Evolutionary conservation across 2,888 invertebrate genomes (phyloP), one percentile per base, ranked within the genome.

Genomic region (Hydrotaea diabolus): DNA sequence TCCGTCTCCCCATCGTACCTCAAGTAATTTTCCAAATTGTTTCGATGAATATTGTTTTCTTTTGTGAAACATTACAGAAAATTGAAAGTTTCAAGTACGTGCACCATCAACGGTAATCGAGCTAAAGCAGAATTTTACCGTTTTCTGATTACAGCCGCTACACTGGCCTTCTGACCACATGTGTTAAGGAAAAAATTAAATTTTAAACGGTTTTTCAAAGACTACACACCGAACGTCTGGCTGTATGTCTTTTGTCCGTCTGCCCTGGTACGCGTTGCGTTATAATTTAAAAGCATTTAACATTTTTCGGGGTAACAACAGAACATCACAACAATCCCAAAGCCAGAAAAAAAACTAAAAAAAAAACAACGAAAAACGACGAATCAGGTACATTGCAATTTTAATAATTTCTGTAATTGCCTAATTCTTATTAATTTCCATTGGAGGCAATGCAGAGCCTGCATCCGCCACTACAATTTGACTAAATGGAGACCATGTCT

Each of bases 351-450:
- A 90, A 88, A 91, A n/a, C n/a, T n/a, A n/a, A n/a, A n/a, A n/a
- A n/a, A n/a, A n/a, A n/a, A n/a, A n/a, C n/a, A n/a, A n/a, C n/a
- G n/a, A n/a, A n/a, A n/a, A n/a, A n/a, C n/a, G n/a, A n/a, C n/a
- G n/a, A n/a, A 89, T 26, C 23, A 26, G 23, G 59, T 90, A 89
- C 91, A 88, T 87, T 90, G 90, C 89, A 90, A 90, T 91, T 90
- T 91, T 90, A 89, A 89, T 91, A 91, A 90, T 91, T 90, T 91
- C 91, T 91, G 91, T 90, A 91, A 91, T 91, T 90, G 91, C 89
- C 89, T 90, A 90, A 90, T 90, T 90, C 90, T 90, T 91, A 90
- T 90, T 90, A 90, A 90, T 91, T 90, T 66, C 89, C 90, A 90
- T 90, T 90, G 90, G 89, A 57, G 36, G 46, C 26, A 31, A 13